phyloP scores from a whole-genome alignment of 2,888 invertebrate species.

The Limnephilus lunatus region DNA sequence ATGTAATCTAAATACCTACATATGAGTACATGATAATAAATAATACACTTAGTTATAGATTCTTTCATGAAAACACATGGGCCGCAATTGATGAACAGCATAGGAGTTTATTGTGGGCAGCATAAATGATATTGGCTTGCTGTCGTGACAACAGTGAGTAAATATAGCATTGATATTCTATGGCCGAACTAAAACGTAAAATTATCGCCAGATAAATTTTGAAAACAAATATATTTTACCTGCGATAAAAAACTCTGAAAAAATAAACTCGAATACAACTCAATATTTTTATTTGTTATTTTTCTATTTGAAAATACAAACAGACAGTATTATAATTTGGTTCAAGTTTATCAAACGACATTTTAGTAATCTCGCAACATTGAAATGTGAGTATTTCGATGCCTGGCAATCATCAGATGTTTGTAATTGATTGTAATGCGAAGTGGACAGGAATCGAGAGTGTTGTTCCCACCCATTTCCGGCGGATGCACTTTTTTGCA shows the following conservation, averaged over 20 bases:
- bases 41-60: background rate
- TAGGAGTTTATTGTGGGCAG: too few species aligned
- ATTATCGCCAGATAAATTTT: background rate
- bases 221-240: background rate
- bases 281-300: background rate
- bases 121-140: too few species aligned
- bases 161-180: too few species aligned
- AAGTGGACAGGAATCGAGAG: background rate
- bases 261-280: background rate
- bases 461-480: constrained; percentile 6
- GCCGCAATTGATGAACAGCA: too few species aligned
- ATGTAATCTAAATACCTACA: background rate
- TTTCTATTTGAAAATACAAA: background rate
- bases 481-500: constrained; percentile 15
- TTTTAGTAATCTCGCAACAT: background rate
- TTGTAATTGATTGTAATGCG: background rate
- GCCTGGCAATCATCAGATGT: background rate
- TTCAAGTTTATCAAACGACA: background rate
- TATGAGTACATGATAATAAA: background rate
- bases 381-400: background rate
- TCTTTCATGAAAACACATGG: background rate
- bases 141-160: too few species aligned
- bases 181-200: background rate
- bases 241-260: background rate
- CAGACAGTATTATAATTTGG: background rate